Conservation (phyloP, 2,113 vertebrate genomes). For the Colaptes auratus region DNA sequence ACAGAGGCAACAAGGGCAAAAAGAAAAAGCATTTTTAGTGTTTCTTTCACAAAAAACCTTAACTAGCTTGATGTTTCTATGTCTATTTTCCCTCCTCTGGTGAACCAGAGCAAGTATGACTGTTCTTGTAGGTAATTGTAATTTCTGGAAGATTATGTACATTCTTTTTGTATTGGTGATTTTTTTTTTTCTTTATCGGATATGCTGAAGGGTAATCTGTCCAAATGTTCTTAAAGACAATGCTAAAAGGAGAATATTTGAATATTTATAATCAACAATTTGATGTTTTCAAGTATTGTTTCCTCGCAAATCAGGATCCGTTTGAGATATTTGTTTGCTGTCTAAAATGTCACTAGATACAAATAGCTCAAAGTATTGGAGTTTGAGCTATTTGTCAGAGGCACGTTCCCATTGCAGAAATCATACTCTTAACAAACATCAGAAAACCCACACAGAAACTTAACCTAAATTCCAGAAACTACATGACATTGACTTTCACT, state of each 20-base stretch:
- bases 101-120: neutral
- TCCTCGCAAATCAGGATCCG: neutral
- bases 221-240: neutral
- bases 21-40: conserved; percentile 33
- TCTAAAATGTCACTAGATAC: neutral
- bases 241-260: neutral
- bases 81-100: neutral
- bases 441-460: neutral
- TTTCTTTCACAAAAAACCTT: conserved; percentile 66
- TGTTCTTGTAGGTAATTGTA: neutral
- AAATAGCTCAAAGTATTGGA: neutral
- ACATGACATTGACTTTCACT: neutral
- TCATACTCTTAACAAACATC: neutral
- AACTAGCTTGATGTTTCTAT: conserved; percentile 22
- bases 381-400: neutral
- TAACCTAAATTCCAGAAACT: neutral
- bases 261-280: neutral
- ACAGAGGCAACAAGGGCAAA: conserved; percentile 56
- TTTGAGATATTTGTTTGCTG: neutral
- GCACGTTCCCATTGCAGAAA: neutral
- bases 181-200: neutral
- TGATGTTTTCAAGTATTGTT: neutral
- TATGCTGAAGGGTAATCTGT: neutral
- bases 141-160: neutral
- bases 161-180: neutral